A percentile compares a stretch with the other conserved stretches of the same genome.
Evolutionary conservation across 2,797 vertebrate genomes (phyloP).

Genomic region (Catostomus latipinnis): DNA sequence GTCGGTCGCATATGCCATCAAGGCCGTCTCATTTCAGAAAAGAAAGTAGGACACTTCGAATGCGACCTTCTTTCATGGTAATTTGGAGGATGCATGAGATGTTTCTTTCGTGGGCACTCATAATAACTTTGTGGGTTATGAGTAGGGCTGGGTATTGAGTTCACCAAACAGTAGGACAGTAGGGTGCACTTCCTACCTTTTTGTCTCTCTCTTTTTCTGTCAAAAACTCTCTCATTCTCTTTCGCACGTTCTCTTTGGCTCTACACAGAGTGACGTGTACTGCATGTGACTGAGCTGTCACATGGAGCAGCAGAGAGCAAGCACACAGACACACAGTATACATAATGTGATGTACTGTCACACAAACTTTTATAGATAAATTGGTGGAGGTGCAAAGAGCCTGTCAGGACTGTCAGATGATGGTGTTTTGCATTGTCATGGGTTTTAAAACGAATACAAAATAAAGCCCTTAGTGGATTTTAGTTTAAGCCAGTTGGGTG

Average conservation of each 20-base stretch:
- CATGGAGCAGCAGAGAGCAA: conserved; percentile 38
- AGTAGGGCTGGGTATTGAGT: too few relatives aligned
- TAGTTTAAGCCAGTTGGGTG: conserved; percentile 16
- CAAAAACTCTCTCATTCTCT: conserved; percentile 7
- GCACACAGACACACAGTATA: neutral
- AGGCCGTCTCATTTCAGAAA: too few relatives aligned
- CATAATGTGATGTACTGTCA: conserved; percentile 7
- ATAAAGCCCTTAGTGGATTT: neutral
- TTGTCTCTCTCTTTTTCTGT: conserved; percentile 27
- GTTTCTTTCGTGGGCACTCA: too few relatives aligned
- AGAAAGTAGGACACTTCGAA: too few relatives aligned
- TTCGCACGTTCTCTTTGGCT: neutral
- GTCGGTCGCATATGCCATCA: too few relatives aligned
- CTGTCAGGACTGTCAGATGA: conserved; percentile 21
- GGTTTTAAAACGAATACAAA: conserved; percentile 7
- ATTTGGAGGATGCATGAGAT: too few relatives aligned
- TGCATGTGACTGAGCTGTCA: conserved; percentile 53
- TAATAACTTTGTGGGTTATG: too few relatives aligned
- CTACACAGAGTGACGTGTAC: conserved; percentile 5
- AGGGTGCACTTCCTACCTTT: neutral
- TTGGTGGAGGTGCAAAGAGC: conserved; percentile 29
- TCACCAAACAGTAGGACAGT: too few relatives aligned
- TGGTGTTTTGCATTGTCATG: neutral
- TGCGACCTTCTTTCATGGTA: too few relatives aligned
- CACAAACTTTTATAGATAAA: conserved; percentile 11